A percentile compares a stretch with the other conserved stretches of the same genome.
Conservation (phyloP, 2,113 vertebrate genomes). For the Burhinus bistriatus region DNA sequence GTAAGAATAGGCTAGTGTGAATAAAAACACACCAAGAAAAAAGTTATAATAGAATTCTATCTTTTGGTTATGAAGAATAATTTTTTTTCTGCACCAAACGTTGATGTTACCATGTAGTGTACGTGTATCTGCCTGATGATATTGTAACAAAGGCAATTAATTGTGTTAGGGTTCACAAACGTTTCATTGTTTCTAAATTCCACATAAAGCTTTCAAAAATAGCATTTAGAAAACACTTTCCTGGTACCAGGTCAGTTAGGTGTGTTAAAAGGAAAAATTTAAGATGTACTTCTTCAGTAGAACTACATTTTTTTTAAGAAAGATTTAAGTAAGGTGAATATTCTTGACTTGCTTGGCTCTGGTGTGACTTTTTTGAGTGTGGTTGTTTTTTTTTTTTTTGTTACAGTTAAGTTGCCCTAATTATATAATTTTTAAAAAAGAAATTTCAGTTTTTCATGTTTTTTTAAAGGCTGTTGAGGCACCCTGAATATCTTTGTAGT, state of each 20-base stretch:
- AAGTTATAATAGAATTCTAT: neutral
- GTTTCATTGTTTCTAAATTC: neutral
- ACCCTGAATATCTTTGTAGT: neutral
- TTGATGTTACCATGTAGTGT: rapidly evolving
- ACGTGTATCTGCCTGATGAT: neutral
- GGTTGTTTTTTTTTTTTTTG: neutral
- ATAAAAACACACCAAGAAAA: neutral
- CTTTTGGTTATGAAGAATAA: neutral
- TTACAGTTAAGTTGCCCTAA: neutral
- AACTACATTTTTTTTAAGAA: neutral
- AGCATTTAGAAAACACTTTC: neutral
- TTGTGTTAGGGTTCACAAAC: neutral
- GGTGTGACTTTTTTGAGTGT: neutral
- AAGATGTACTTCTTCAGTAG: neutral
- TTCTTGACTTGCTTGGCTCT: neutral
- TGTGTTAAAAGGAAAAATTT: neutral
- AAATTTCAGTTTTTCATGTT: rapidly evolving
- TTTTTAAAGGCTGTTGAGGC: neutral
- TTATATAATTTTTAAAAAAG: neutral
- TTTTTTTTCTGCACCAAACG: neutral
- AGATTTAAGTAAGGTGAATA: neutral
- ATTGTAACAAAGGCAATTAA: neutral
- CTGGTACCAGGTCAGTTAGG: neutral
- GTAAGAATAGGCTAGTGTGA: neutral
- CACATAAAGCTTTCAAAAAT: neutral